A percentile compares a stretch with the other conserved stretches of the same genome.
phyloP scores from a whole-genome alignment of 2,797 vertebrate species.

The Echiichthys vipera region DNA sequence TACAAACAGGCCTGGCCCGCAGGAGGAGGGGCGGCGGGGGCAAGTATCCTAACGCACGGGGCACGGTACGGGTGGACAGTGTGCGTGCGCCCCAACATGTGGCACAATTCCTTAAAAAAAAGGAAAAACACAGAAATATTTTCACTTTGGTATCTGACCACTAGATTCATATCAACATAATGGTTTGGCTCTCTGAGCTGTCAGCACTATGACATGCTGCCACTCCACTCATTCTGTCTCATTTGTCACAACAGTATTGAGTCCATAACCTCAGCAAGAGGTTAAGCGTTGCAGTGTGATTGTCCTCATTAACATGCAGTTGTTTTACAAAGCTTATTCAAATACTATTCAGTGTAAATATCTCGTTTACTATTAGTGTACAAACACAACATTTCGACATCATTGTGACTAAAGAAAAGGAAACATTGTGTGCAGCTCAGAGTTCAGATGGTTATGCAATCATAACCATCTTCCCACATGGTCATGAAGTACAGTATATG shows the following conservation, averaged over 20 bases:
- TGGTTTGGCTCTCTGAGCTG: slow-evolving; percentile 16
- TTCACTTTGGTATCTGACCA: slow-evolving; percentile 4
- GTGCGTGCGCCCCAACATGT: too few relatives aligned
- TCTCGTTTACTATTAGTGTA: background rate
- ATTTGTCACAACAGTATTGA: background rate
- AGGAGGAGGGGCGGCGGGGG: too few relatives aligned
- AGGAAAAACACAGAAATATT: background rate
- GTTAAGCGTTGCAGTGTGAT: background rate
- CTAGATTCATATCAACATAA: background rate
- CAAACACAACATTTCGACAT: background rate
- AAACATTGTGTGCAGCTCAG: background rate
- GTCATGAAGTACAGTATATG: background rate
- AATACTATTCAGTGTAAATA: background rate
- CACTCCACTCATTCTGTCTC: slow-evolving; percentile 1
- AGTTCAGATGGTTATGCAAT: slow-evolving; percentile 16
- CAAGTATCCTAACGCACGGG: too few relatives aligned
- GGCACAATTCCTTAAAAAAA: background rate
- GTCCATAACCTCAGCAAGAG: background rate
- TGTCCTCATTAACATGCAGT: background rate
- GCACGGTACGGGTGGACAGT: too few relatives aligned
- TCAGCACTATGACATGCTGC: slow-evolving; percentile 12
- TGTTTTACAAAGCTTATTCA: background rate
- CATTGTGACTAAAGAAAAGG: background rate
- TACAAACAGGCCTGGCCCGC: too few relatives aligned
- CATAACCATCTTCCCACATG: slow-evolving; percentile 7